Base-by-base conservation (phyloP, 2,113 vertebrate species). In the Notarius quadriscutis region DNA sequence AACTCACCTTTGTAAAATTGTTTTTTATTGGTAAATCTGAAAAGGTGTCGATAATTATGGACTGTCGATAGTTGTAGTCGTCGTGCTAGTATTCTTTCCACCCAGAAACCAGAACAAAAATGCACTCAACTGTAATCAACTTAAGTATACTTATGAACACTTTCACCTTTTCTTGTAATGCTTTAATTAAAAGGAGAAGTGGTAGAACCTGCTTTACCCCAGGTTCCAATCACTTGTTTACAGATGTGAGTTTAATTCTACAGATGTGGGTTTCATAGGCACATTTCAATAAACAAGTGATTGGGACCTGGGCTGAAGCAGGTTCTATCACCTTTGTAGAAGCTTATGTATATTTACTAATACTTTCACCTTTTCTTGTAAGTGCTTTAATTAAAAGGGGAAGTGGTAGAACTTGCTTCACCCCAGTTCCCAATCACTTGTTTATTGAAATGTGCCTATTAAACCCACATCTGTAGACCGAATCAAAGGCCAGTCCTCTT, bases 131-230 rank as follows among this genome's bases (percentile, higher is more conserved):
- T 58, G 15, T 30, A 67, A 20, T 15, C 51, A 30, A 18, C 55
- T 51, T 72, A 41, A 41, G 15, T 69, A 55, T 58, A 34, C 57
- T 83, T 58, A 27, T 53, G 30, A 30, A 17, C 30, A 34, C 63
- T 69, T 22, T 74, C 79, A 57, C 88, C 81, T 87, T 72, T 27
- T 69, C 88, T 89, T 84, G 79, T 87, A 85, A 89, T 8, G 14
- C 78, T 85, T 81, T 93, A 92, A 94, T 95, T 94, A 86, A 81
- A 82, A 71, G 74, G 86, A 81, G 94, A 95, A 92, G 93, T 91
- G 89, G 83, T 86, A 85, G 89, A 78, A 85, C 88, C 83, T 81
- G 90, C 71, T 93, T 92, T 88, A 81, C 91, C 48, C 75, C 89
- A 78, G 86, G 90, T 84, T 88, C 92, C 91, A 89, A 92, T 93